Percentiles rank a stretch among this genome's conserved stretches.
Conservation (phyloP, 2,113 vertebrate species). For the Proteles cristata region DNA sequence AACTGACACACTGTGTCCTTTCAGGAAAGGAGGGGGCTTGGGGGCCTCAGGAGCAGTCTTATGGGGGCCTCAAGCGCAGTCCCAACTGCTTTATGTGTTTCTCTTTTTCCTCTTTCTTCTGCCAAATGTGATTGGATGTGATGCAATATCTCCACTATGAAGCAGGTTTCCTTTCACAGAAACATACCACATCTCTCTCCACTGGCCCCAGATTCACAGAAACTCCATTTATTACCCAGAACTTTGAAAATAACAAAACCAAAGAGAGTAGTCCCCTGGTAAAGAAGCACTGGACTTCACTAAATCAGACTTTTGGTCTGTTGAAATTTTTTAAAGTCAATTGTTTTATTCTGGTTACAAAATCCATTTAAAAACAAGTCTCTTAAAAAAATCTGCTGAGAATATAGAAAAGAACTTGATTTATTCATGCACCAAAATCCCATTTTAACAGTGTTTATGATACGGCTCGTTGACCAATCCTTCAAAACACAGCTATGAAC, state of each 20-base stretch:
- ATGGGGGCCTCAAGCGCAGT: not conserved
- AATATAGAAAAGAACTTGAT: constrained; percentile 26
- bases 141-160: not conserved
- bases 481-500: constrained; percentile 48
- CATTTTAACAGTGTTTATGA: constrained; percentile 57
- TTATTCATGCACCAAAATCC: constrained; percentile 30
- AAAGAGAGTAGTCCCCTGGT: not conserved
- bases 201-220: not conserved
- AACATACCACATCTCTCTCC: not conserved
- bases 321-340: not conserved
- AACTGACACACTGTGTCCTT: accelerated
- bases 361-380: constrained; percentile 39
- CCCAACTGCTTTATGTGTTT: not conserved
- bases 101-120: not conserved
- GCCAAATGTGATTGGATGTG: not conserved
- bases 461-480: constrained; percentile 54
- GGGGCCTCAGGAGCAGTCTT: not conserved
- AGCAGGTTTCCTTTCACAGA: not conserved
- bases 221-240: not conserved
- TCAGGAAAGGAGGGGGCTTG: not conserved
- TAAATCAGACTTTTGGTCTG: not conserved
- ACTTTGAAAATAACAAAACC: not conserved
- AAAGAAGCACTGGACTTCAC: not conserved
- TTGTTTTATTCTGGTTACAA: constrained; percentile 27
- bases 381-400: constrained; percentile 51